Conservation (phyloP, 2,888 invertebrate genomes). For the Neocrepidodera transversa region DNA sequence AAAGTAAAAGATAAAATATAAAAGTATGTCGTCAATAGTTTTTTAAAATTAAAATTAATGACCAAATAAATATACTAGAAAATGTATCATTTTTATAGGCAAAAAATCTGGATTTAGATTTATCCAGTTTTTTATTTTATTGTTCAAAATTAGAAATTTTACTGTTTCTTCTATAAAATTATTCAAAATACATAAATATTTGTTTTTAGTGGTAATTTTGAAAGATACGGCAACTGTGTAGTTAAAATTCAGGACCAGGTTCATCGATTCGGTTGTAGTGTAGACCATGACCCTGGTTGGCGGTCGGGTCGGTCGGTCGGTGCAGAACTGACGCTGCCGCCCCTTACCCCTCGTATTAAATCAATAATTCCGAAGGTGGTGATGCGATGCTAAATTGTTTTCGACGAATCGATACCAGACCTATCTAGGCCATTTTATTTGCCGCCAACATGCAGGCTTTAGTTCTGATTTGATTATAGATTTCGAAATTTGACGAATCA, state of each 20-base stretch:
- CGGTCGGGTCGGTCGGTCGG: conserved; percentile 7
- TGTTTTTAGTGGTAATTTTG: too few species aligned
- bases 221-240: neutral
- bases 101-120: too few species aligned
- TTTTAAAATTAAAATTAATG: too few species aligned
- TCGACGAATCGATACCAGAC: conserved; percentile 30
- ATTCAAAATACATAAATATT: too few species aligned
- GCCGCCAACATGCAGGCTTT: neutral
- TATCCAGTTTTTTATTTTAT: too few species aligned
- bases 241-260: conserved; percentile 4
- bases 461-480: neutral
- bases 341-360: conserved; percentile 12
- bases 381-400: conserved; percentile 29
- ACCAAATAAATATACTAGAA: too few species aligned
- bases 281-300: conserved; percentile 31
- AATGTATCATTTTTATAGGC: too few species aligned
- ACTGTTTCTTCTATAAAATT: too few species aligned
- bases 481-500: too few species aligned
- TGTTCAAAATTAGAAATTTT: too few species aligned
- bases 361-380: conserved; percentile 34
- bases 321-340: conserved; percentile 19
- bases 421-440: conserved; percentile 28
- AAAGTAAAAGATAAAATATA: too few species aligned
- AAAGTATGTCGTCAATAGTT: too few species aligned
- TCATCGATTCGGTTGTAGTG: conserved; percentile 20